Conservation (phyloP, 2,888 invertebrate genomes). For the Laspeyria flexula region DNA sequence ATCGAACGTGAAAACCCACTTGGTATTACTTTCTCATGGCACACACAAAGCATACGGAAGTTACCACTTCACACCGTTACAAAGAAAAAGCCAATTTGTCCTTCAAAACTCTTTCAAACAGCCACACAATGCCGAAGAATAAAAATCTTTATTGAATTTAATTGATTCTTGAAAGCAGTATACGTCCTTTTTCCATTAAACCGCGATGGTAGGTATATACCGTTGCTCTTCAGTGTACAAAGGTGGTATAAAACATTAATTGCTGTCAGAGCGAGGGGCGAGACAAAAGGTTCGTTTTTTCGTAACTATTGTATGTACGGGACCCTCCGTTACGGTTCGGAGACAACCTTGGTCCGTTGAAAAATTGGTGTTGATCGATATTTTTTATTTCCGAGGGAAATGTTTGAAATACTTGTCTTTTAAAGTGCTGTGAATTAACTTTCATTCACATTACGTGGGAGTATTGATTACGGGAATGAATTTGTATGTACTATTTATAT, state of each 20-base stretch:
- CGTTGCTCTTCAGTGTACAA: constrained; percentile 59
- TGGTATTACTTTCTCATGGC: neutral
- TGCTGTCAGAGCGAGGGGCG: constrained; percentile 74
- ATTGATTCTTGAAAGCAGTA: constrained; percentile 44
- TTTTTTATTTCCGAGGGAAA: constrained; percentile 27
- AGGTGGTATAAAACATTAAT: constrained; percentile 82
- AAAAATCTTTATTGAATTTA: constrained; percentile 44
- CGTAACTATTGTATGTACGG: constrained; percentile 73
- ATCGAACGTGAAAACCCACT: neutral
- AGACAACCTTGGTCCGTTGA: constrained; percentile 52
- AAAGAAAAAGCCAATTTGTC: constrained; percentile 9
- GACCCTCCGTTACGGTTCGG: constrained; percentile 74
- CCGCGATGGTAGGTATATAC: constrained; percentile 48
- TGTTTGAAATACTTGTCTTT: neutral
- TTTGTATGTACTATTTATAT: no score
- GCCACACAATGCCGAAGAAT: constrained; percentile 14
- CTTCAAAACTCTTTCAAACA: constrained; percentile 14
- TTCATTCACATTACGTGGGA: no score
- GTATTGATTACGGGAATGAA: no score
- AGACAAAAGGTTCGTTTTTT: constrained; percentile 75
- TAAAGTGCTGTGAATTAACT: no score
- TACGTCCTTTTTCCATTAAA: constrained; percentile 39
- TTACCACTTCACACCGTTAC: constrained; percentile 9
- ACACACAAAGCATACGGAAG: constrained; percentile 6
- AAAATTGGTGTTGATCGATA: constrained; percentile 51